Conservation (phyloP, 2,888 invertebrate species). For the Temnothorax ravouxi region DNA sequence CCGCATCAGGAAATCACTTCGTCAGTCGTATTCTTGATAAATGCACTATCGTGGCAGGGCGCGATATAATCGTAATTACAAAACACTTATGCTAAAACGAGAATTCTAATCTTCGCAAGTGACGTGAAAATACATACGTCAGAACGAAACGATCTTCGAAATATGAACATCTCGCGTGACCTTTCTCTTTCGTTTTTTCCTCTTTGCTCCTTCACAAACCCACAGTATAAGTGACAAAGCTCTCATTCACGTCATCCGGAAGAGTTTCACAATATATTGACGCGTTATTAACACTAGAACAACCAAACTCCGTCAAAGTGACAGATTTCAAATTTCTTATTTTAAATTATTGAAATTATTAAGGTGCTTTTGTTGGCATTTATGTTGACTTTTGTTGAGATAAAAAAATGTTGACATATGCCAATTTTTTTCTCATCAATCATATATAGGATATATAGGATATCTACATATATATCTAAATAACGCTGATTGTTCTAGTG, state of each 20-base stretch:
- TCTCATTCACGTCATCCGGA: constrained; percentile 74
- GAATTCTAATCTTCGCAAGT: constrained; percentile 56
- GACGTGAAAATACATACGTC: constrained; percentile 21
- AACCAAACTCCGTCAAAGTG: not conserved
- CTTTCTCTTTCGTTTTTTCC: not conserved
- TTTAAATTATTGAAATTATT: not conserved
- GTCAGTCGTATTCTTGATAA: constrained; percentile 3
- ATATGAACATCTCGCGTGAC: not conserved
- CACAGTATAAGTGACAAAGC: not conserved
- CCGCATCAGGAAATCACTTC: not conserved
- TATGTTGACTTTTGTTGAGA: not conserved
- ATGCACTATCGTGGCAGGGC: not conserved
- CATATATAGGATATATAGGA: no score
- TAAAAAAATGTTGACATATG: not conserved
- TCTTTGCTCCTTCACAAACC: not conserved
- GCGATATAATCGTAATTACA: constrained; percentile 23
- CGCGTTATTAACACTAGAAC: not conserved
- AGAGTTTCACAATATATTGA: constrained; percentile 67
- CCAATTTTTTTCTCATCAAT: not conserved
- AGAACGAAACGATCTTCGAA: not conserved
- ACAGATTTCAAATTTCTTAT: not conserved
- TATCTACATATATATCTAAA: not conserved
- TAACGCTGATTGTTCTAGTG: not conserved
- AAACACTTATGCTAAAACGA: constrained; percentile 8
- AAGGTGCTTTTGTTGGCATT: not conserved